Conservation (phyloP, 2,888 invertebrate species). For the Stramonita haemastoma region DNA sequence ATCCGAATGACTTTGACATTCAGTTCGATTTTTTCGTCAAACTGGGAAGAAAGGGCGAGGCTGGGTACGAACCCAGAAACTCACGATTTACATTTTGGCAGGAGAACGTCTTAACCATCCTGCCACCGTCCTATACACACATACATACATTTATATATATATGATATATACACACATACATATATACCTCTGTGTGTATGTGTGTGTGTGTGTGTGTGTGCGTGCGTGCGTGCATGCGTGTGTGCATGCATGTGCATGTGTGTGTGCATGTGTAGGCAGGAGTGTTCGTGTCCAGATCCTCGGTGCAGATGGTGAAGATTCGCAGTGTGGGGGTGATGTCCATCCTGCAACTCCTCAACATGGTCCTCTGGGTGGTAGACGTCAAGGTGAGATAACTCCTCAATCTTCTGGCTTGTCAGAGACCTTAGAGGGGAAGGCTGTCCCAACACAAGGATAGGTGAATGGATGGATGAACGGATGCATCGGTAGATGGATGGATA, state of each 20-base stretch:
- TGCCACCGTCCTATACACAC: too few species aligned
- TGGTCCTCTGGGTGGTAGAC: slow-evolving; percentile 67
- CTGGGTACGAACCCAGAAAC: too few species aligned
- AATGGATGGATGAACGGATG: too few species aligned
- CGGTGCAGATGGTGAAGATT: slow-evolving; percentile 65
- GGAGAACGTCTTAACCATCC: too few species aligned
- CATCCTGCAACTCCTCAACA: slow-evolving; percentile 64
- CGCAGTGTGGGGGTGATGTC: slow-evolving; percentile 62
- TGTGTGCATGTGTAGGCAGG: slow-evolving; percentile 57
- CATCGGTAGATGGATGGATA: too few species aligned
- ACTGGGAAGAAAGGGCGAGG: too few species aligned
- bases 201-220: slow-evolving; percentile 18
- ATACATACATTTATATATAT: slow-evolving; percentile 23
- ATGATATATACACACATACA: slow-evolving; percentile 56
- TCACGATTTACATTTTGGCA: too few species aligned
- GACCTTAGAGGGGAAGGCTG: neutral
- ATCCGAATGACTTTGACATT: too few species aligned
- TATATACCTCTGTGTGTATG: slow-evolving; percentile 60
- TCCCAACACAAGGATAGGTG: too few species aligned
- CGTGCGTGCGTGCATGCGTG: neutral
- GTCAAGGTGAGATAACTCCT: slow-evolving; percentile 63
- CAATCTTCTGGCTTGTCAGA: too few species aligned
- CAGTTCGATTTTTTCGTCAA: too few species aligned
- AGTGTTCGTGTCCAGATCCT: slow-evolving; percentile 70
- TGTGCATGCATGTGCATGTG: slow-evolving; percentile 38